Conservation (phyloP, 2,888 invertebrate genomes). For the Panopea generosa region DNA sequence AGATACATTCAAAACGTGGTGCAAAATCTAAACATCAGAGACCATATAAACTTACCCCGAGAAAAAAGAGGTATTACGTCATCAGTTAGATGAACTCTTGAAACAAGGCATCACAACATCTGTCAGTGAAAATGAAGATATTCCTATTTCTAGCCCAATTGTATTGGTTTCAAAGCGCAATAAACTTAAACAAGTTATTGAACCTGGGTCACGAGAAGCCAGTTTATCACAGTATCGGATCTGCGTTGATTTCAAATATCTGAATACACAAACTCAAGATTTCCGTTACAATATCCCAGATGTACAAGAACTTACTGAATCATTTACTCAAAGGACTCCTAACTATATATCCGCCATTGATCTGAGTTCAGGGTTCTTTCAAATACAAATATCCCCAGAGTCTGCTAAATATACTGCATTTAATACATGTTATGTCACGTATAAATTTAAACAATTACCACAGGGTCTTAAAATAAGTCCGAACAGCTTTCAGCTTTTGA, state of each 20-base stretch:
- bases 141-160: conserved; percentile 39
- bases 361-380: conserved; percentile 54
- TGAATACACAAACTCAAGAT: conserved; percentile 50
- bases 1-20: conserved; percentile 21
- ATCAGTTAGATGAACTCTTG: conserved; percentile 42
- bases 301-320: conserved; percentile 54
- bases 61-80: conserved; percentile 21
- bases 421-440: conserved; percentile 55
- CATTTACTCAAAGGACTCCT: conserved; percentile 50
- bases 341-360: conserved; percentile 55
- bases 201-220: conserved; percentile 4
- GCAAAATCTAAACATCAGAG: conserved; percentile 32
- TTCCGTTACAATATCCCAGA: conserved; percentile 40
- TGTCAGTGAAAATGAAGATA: conserved; percentile 23
- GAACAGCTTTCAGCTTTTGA: conserved; percentile 55
- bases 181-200: conserved; percentile 22
- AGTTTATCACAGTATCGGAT: conserved; percentile 32
- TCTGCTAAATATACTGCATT: conserved; percentile 44
- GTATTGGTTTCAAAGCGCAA: conserved; percentile 40
- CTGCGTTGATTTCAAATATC: conserved; percentile 45
- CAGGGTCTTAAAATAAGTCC: conserved; percentile 45
- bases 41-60: conserved; percentile 30
- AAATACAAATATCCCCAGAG: conserved; percentile 29
- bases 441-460: conserved; percentile 53
- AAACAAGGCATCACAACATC: conserved; percentile 28